These are phyloP conservation scores for Cylas formicarius DNA, from an alignment of 1,140 invertebrate genomes.

Conservation along the genomic window DNA sequence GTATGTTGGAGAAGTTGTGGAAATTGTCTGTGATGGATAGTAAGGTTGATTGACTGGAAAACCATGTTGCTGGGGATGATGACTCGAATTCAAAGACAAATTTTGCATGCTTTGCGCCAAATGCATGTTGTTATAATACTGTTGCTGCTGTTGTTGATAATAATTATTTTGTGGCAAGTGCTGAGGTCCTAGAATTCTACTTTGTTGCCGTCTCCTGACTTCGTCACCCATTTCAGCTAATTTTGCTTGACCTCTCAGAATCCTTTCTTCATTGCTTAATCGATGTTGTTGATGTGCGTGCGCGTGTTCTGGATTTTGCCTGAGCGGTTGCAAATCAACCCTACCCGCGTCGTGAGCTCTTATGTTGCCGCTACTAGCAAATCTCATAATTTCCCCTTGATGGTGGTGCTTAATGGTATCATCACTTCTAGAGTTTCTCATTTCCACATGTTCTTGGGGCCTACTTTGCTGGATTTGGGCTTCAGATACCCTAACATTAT, in stretches of 20 bases:
- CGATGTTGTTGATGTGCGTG: slow-evolving; percentile 23
- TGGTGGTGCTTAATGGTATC: slow-evolving; percentile 35
- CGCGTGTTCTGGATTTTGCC: slow-evolving; percentile 20
- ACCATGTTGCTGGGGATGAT: slow-evolving; percentile 26
- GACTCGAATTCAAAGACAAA: slow-evolving; percentile 28
- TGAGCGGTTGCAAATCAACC: slow-evolving; percentile 23
- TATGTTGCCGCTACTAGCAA: slow-evolving; percentile 39
- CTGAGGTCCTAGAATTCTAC: too few species aligned
- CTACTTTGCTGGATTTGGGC: slow-evolving; percentile 29
- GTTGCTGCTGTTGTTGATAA: slow-evolving; percentile 29
- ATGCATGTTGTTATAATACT: slow-evolving; percentile 28
- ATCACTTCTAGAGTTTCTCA: slow-evolving; percentile 37
- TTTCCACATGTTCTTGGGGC: slow-evolving; percentile 33
- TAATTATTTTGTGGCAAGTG: slow-evolving; percentile 11
- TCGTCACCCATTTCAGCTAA: slow-evolving; percentile 78
- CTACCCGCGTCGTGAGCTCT: slow-evolving; percentile 28
- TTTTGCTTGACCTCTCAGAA: slow-evolving; percentile 62
- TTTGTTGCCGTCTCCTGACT: slow-evolving; percentile 54
- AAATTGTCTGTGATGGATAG: slow-evolving; percentile 40
- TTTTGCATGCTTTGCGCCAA: slow-evolving; percentile 40
- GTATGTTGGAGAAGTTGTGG: slow-evolving; percentile 42
- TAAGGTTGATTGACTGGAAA: too few species aligned
- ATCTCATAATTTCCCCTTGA: slow-evolving; percentile 35
- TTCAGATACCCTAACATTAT: slow-evolving; percentile 32
- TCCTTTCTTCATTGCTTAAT: slow-evolving; percentile 27